Evolutionary conservation across 2,888 invertebrate species (phyloP).

Genomic region (Choreutis nemorana): DNA sequence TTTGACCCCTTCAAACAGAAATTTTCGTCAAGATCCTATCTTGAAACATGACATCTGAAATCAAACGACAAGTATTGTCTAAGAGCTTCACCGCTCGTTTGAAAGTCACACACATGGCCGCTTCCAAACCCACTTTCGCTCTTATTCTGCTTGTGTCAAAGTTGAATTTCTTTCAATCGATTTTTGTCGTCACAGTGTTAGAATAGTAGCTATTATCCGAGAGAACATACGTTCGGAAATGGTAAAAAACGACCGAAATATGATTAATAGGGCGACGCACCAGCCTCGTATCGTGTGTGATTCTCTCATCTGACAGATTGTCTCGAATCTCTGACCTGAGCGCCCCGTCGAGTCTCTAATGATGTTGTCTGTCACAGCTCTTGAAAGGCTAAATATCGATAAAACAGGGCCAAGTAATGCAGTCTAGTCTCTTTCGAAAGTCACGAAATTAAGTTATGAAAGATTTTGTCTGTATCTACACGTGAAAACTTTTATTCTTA

Average conservation of each 20-base stretch:
- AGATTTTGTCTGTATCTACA: too few relatives aligned
- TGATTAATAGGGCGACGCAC: conserved; percentile 60
- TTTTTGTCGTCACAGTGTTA: conserved; percentile 30
- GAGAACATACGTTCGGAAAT: conserved; percentile 58
- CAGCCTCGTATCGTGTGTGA: conserved; percentile 51
- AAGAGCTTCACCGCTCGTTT: conserved; percentile 33
- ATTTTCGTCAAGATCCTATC: conserved; percentile 57
- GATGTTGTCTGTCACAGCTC: conserved; percentile 32
- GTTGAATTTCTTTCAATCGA: too few relatives aligned
- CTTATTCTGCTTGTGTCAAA: too few relatives aligned
- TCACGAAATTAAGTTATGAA: too few relatives aligned
- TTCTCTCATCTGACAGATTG: conserved; percentile 65
- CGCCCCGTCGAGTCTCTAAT: conserved; percentile 56
- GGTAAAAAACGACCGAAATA: conserved; percentile 58
- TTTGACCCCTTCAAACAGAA: conserved; percentile 55
- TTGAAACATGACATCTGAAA: conserved; percentile 54
- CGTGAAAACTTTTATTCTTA: too few relatives aligned
- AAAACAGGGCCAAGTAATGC: too few relatives aligned
- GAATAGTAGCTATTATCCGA: conserved; percentile 54
- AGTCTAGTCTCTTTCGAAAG: too few relatives aligned
- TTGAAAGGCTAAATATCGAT: conserved; percentile 34
- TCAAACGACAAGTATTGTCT: conserved; percentile 59
- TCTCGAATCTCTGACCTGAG: conserved; percentile 60
- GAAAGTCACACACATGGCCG: conserved; percentile 17
- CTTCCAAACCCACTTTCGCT: too few relatives aligned